phyloP scores from a whole-genome alignment of 1,140 invertebrate genomes.

The Yoshiicerus persimilis region DNA sequence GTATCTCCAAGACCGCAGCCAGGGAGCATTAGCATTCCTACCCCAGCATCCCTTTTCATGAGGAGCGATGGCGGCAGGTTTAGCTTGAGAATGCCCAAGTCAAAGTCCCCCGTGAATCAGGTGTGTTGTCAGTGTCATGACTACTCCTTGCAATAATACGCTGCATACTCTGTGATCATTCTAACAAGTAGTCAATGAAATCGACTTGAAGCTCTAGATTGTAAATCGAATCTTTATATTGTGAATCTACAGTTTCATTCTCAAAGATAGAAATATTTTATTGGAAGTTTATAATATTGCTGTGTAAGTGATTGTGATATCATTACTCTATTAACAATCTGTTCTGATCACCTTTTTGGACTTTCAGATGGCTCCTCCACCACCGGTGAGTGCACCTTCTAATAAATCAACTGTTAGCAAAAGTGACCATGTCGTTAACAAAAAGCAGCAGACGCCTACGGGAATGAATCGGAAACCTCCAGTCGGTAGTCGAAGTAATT shows the following conservation, averaged over 20 bases:
- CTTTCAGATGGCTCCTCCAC: conserved; percentile 3
- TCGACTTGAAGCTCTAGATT: background rate
- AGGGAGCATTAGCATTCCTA: conserved; percentile 35
- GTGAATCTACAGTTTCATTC: too few relatives aligned
- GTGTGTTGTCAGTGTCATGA: background rate
- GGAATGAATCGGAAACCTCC: conserved; percentile 5
- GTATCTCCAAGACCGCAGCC: conserved; percentile 38
- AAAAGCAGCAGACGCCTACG: background rate
- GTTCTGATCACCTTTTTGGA: background rate
- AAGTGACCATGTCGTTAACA: background rate
- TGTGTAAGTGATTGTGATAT: too few relatives aligned
- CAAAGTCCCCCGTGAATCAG: conserved; percentile 17
- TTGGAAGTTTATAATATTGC: too few relatives aligned
- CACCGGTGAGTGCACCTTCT: background rate
- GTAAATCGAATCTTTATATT: background rate
- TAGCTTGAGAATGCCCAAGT: conserved; percentile 61
- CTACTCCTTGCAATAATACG: background rate
- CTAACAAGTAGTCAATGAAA: background rate
- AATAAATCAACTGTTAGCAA: background rate
- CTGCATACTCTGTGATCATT: background rate
- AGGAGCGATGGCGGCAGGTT: conserved; percentile 67
- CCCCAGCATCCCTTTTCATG: conserved; percentile 54
- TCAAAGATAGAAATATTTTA: too few relatives aligned
- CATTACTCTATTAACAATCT: too few relatives aligned
- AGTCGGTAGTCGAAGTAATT: conserved; percentile 58